phyloP scores from a whole-genome alignment of 2,797 vertebrate species.

The Luscinia megarhynchos region DNA sequence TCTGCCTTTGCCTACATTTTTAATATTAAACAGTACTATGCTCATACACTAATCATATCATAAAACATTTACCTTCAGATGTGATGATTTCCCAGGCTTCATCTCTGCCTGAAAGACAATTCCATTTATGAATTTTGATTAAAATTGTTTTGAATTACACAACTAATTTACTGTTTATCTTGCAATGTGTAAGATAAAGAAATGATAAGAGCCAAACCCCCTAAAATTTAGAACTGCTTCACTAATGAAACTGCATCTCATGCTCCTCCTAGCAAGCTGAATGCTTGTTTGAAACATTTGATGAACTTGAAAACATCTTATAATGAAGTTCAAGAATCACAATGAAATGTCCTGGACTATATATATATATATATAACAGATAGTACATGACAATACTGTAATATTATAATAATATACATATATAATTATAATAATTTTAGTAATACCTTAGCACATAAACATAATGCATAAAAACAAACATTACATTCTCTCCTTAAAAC shows the following conservation, averaged over 20 bases:
- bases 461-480: background rate
- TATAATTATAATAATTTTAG: no score
- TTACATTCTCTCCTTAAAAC: background rate
- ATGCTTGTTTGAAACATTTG: background rate
- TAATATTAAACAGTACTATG: background rate
- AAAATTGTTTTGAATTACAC: background rate
- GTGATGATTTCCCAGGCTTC: conserved; percentile 45
- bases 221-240: background rate
- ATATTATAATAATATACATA: background rate
- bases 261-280: background rate
- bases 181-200: background rate
- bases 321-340: background rate
- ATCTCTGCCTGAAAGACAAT: conserved; percentile 68
- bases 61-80: conserved; percentile 56
- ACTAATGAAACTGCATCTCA: background rate
- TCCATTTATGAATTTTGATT: conserved; percentile 35
- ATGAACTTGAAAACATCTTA: background rate
- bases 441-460: background rate
- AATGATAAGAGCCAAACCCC: background rate
- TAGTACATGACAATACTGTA: background rate
- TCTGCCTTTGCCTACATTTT: background rate
- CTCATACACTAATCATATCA: background rate
- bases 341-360: background rate
- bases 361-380: background rate
- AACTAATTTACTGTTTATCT: background rate